Base-by-base conservation (phyloP, 2,888 invertebrate genomes). In the Ormyrus labotus region DNA sequence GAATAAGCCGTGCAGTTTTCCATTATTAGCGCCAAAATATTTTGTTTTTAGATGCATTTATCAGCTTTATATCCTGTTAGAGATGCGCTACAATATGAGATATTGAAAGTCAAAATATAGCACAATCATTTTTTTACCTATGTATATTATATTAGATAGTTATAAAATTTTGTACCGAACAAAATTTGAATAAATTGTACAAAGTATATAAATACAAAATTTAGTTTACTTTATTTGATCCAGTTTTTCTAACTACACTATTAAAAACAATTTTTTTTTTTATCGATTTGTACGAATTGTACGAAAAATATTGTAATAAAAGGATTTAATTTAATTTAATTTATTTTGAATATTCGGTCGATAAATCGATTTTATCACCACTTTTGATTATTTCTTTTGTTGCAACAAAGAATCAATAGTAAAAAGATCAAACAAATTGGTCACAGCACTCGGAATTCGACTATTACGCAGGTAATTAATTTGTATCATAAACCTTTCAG, bases 151-250 rank as follows among this genome's bases (percentile, higher is more conserved):
- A 60, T 72, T 69, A 76, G 60, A 60, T 75, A 78, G 71, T 78
- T 78, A 70, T 65, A 19, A 58, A 76, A 64, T 81, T 76, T 81
- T 74, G 81, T 81, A 81, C 77, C n/a, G 68, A 73, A 73, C 51
- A 1, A 73, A 50, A 71, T 78, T 78, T 71, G 19, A 81, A 79
- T 81, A 81, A 79, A 79, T 76, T 81, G 81, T 81, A 81, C 78
- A 81, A 72, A 78, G 72, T 64, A 74, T 69, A 3, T 11, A 64
- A 71, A 64, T 60, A 0, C 48, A 57, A 48, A 8, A 48, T 48
- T 55, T 1, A 69, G 5, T 48, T 8, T 34, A 55, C 58, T 69
- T 69, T 69, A 4, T 13, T 13, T 45, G 8, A 19, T 51, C 6
- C n/a, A 48, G 8, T 61, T 50, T 51, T 51, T 47, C 13, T 47